Base-by-base conservation (phyloP, 2,113 vertebrate genomes). In the Baryphthengus martii region DNA sequence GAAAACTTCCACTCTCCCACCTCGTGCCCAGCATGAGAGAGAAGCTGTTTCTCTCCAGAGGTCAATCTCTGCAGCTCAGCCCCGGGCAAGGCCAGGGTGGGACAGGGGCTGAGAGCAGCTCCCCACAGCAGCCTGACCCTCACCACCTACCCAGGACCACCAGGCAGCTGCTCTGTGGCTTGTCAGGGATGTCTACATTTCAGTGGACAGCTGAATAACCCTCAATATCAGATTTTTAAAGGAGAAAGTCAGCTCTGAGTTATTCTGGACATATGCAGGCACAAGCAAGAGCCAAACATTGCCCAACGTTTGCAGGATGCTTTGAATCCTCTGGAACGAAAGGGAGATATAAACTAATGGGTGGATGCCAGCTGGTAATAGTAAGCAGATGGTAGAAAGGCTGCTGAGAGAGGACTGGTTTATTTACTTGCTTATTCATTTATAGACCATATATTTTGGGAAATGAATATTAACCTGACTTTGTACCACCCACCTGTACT, bases 321-420 rank as follows among this genome's bases (percentile, higher is more conserved):
- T 90, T 81, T 40, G 76, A 71, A 93, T 88, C 49, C 90, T 86
- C 83, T 35, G 59, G 61, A 91, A 78, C 0, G 1, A 90, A 90
- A 77, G 76, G 83, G 77, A 90, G 88, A 72, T 55, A 25, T 42
- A 84, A 74, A 81, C 70, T 67, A 12, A 67, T 35, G 93, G 84
- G 93, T 49, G 66, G 76, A 3, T 85, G 95, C 95, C 96, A 95
- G 94, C 93, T 94, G 76, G 76, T 92, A 89, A 90, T 67, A 72
- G 94, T 79, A 23, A 96, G 92, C 96, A 97, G 96, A 96, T 97
- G 96, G 96, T 47, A 88, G n/a, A n/a, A 37, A 76, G 85, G 6
- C 88, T 95, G 92, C 88, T 66, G 82, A 82, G 88, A 95, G 66
- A 79, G 28, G 82, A 79, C 11, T 49, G 67, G 28, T 93, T 94